Evolutionary conservation across 2,888 invertebrate species (phyloP), one percentile per base, ranked within the genome.

Genomic region (Oxyscelio sp.): DNA sequence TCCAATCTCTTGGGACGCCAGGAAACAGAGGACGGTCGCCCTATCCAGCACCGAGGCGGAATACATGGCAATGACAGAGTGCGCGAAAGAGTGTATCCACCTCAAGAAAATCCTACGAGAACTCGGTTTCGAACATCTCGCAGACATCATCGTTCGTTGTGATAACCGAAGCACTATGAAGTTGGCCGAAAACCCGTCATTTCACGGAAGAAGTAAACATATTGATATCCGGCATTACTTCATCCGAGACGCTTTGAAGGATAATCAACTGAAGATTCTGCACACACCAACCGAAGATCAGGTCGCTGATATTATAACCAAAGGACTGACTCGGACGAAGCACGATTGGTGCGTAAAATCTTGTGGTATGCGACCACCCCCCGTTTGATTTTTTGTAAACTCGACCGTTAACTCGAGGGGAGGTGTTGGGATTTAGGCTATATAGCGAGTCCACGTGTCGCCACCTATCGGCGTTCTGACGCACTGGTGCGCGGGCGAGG

Each of bases 381-480:
- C 5, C 2, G 2, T 11, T 34, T 34, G 9, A 11, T 34, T 3
- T 19, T 19, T 59, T 15, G 17, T 22, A 17, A 8, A n/a, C 4
- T 17, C 19, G 4, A 45, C 22, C 34, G 4, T 58, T 34, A 8
- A 59, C 71, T 71, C 71, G 71, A 71, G 59, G 45, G 71, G 58
- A 59, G 27, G 59, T 71, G 59, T 71, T 59, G 34, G 40, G 13
- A 40, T 34, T 27, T 2, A 15, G n/a, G 8, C 9, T 43, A 4
- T 43, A 15, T 4, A 2, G 2, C 43, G 17, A 34, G 34, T 34
- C 34, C 34, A 34, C 34, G 43, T 43, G 17, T 3, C 17, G 43
- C 43, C 43, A 43, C 15, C 17, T 43, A 43, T 2, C 15, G 43
- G n/a, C n/a, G n/a, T n/a, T n/a, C n/a, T n/a, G n/a, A n/a, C n/a